Base-by-base conservation (phyloP, 1,140 invertebrate species). In the Carposina sasakii region DNA sequence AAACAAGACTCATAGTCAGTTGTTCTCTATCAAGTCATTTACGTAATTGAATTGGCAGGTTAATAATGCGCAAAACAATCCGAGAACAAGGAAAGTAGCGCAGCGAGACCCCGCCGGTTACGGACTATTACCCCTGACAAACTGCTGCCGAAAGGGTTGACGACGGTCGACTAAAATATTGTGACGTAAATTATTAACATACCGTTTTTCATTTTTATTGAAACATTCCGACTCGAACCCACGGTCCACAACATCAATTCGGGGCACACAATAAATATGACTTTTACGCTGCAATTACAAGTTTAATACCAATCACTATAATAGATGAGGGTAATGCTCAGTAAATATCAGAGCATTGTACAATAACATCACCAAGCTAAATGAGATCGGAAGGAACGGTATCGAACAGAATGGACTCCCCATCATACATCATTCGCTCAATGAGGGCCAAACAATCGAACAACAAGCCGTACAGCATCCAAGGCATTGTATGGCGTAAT, bases 61-160 rank as follows among this genome's bases (percentile, higher is more conserved):
- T 81, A 83, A 83, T 77, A 75, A 81, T 72, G 77, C 79, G 77
- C 78, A 76, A 83, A 83, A 81, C 77, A 83, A 79, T 81, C 75
- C 63, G 54, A 68, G 72, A 78, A 73, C 75, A 71, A 62, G 73
- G 70, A 76, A 79, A 83, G 65, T 75, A 67, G 63, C 56, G 59
- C 52, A 41, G 58, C 52, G 63, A 60, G 62, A 55, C 54, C 55
- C 51, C 71, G 62, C 45, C 60, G 60, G 78, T 83, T 68, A 77
- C 77, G 81, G 73, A 65, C 57, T 78, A 78, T 84, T 81, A 81
- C 81, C 71, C 67, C 67, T 84, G 77, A 84, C 73, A 84, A 81
- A 78, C 68, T 61, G 56, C 52, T 53, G 56, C 60, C 52, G 68
- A 74, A 83, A 84, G 76, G 81, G 77, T 77, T 83, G 63, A 64